These are phyloP conservation scores for Rhopalosiphum nymphaeae DNA, from an alignment of 2,888 invertebrate genomes.

Conservation along the genomic window DNA sequence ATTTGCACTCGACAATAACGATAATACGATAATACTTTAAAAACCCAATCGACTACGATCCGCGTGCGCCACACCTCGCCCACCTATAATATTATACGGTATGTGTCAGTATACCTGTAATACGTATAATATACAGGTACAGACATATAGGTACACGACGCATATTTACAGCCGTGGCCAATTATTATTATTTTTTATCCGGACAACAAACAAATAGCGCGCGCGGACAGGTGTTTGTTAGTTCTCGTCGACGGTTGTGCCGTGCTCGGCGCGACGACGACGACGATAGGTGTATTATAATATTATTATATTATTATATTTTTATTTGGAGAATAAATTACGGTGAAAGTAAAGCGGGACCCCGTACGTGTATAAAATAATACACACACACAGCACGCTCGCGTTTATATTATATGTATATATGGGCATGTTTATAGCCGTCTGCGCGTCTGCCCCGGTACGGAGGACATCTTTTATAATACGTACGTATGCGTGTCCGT, in stretches of 20 bases:
- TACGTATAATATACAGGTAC: neutral
- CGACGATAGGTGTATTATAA: slow-evolving; percentile 27
- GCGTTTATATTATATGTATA: neutral
- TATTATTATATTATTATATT: slow-evolving; percentile 39
- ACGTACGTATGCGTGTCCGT: neutral
- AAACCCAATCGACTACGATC: neutral
- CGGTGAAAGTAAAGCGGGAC: slow-evolving; percentile 43
- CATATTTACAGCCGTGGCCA: neutral
- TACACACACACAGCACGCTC: neutral
- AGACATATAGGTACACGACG: neutral
- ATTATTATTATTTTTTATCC: slow-evolving; percentile 54
- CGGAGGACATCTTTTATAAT: slow-evolving; percentile 39
- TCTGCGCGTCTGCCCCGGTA: slow-evolving; percentile 48
- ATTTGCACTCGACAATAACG: neutral
- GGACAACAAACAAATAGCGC: slow-evolving; percentile 15
- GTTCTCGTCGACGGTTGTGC: neutral
- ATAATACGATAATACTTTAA: neutral
- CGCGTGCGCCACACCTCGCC: neutral
- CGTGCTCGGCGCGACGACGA: neutral
- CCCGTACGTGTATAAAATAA: neutral
- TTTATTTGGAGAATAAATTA: slow-evolving; percentile 61
- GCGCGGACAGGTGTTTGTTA: slow-evolving; percentile 56
- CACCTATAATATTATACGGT: neutral
- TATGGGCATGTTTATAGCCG: slow-evolving; percentile 61
- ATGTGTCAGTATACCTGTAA: neutral